Evolutionary conservation across 1,140 invertebrate genomes (phyloP), one percentile per base, ranked within the genome.

Genomic region (Diachasmimorpha longicaudata): DNA sequence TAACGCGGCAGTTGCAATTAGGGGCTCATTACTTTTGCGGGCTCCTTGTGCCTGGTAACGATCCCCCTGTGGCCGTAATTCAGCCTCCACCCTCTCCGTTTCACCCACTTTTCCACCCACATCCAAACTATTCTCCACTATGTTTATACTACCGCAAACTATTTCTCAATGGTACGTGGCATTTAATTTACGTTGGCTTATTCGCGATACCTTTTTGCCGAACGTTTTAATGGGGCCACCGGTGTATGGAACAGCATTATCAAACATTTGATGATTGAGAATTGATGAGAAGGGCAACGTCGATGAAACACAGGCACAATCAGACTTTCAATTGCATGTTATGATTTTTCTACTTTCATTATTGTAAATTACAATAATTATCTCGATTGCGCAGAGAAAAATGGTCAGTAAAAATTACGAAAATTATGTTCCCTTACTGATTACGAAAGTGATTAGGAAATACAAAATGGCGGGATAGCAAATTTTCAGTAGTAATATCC

Each of bases 1-100:
- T 79, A 73, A 72, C 76, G 55, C 73, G 55, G 13, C 74, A 39
- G 66, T 70, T 73, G 77, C 74, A 78, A 78, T 78, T 78, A 78
- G 77, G 77, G 77, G 77, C 77, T 78, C 74, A 77, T 79, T 77
- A 77, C 77, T 78, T 78, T 78, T 72, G 77, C 72, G 71, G 70
- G 46, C 39, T 78, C 77, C 42, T 75, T 25, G 63, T 82, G 48
- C 25, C 42, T 72, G 69, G 69, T 82, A 83, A 82, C 82, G 81
- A 81, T 77, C 80, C 75, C 77, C 72, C 76, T 79, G 81, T 80
- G 81, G 75, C 78, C 77, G 80, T 80, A 83, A 84, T 81, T 83
- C 79, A 81, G 75, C 77, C 66, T 21, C 23, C n/a, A 8, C 52
- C 25, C 25, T 8, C 21, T 25, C 21, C 25, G 13, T 36, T 36